Base-by-base conservation (phyloP, 2,888 invertebrate genomes). In the Orchesellides sinensis region DNA sequence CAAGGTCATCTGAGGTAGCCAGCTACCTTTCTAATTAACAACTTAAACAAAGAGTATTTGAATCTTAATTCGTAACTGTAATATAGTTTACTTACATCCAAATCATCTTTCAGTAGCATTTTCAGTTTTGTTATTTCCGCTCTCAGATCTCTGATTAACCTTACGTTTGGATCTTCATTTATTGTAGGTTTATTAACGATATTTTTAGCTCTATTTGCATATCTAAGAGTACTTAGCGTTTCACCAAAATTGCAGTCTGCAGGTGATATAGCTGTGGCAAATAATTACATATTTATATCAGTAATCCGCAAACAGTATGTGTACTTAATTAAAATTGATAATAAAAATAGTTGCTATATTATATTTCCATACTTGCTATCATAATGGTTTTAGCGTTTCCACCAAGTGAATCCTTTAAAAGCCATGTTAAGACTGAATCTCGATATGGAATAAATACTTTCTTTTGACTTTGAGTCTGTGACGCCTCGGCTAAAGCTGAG, bases 381-480 rank as follows among this genome's bases (percentile, higher is more conserved):
- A 96, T 96, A 84, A 96, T 96, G 0, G 96, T 96, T 90, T 96
- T 96, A 12, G 96, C 95, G 91, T 96, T 96, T 0, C 96, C 96
- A 0, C 96, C 96, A 66, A 96, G 91, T 84, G 96, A 96, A 89
- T 96, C 96, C 90, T 96, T 96, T 6, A 96, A 92, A 74, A 96
- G 91, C 96, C 96, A 96, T 2, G 96, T 96, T 14, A 96, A 92
- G 66, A 96, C 95, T 0, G 96, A 96, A 91, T 96, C 96, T 6
- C 96, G 92, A 90, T 96, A 96, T 2, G 96, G 96, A 88, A 96
- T 96, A 91, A 96, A 96, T 86, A 93, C 70, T 65, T 84, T 84
- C 40, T 84, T 84, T 12, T 68, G 77, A 65, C 66, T 66, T 52
- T 74, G 81, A 29, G 84, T 59, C 73, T 87, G 84, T 17, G 85